Percentiles rank a stretch among this genome's conserved stretches.
These are phyloP conservation scores for Dermolepida albohirtum DNA, from an alignment of 2,888 invertebrate species.

Conservation along the genomic window DNA sequence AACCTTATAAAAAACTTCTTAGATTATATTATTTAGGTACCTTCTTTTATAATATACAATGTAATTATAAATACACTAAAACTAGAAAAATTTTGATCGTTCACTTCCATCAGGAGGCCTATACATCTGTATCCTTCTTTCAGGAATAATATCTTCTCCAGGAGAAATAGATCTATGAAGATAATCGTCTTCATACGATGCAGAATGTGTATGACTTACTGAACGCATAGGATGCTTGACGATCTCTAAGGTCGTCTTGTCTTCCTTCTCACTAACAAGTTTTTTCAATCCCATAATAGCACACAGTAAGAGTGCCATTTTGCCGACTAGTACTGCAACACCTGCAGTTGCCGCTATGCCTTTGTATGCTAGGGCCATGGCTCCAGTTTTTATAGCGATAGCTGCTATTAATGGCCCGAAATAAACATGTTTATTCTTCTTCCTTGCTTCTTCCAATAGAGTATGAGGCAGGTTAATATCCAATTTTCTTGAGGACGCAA, in stretches of 20 bases:
- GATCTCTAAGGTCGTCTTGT: constrained; percentile 86
- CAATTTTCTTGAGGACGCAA: constrained; percentile 72
- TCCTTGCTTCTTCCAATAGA: constrained; percentile 68
- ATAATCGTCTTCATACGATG: constrained; percentile 66
- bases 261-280: constrained; percentile 73
- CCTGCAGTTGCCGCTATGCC: constrained; percentile 82
- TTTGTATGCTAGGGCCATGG: constrained; percentile 80
- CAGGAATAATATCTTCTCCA: constrained; percentile 38
- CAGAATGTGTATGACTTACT: constrained; percentile 81
- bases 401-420: constrained; percentile 77
- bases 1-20: no score
- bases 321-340: constrained; percentile 80
- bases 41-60: no score
- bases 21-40: no score
- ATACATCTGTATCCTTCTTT: constrained; percentile 26
- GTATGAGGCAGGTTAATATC: constrained; percentile 55
- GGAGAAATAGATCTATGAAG: constrained; percentile 43
- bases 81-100: no score
- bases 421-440: constrained; percentile 75
- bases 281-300: constrained; percentile 86
- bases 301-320: constrained; percentile 83
- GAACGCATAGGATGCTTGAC: constrained; percentile 87
- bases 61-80: no score
- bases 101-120: constrained; percentile 1
- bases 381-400: constrained; percentile 77